Evolutionary conservation across 2,113 vertebrate species (phyloP).

Genomic region (Scortum barcoo): DNA sequence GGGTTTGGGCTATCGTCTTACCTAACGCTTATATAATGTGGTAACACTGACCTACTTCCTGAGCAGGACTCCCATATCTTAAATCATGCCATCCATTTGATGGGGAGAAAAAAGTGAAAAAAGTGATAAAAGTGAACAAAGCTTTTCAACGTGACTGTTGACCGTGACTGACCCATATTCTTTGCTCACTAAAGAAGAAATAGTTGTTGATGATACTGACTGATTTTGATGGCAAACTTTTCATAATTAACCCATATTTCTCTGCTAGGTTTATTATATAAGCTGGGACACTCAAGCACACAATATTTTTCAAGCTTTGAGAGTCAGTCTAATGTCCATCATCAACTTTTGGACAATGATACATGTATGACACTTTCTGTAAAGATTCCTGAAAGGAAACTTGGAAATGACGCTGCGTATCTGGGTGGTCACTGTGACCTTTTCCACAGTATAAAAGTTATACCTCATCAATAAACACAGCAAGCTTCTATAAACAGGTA

Average conservation of each 20-base stretch:
- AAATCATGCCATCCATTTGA: slow-evolving; percentile 44
- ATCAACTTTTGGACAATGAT: background rate
- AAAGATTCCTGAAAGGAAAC: background rate
- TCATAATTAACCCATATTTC: background rate
- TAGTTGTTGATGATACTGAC: background rate
- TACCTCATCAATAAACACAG: background rate
- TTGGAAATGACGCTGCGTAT: background rate
- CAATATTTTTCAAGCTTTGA: background rate
- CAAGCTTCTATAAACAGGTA: background rate
- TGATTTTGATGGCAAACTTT: background rate
- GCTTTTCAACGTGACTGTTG: slow-evolving; percentile 13
- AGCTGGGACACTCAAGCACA: rapidly evolving
- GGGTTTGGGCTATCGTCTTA: slow-evolving; percentile 63
- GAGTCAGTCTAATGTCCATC: background rate
- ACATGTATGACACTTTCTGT: background rate
- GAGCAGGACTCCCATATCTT: slow-evolving; percentile 13
- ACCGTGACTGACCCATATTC: slow-evolving; percentile 36
- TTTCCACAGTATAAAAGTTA: background rate
- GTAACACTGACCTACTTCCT: slow-evolving; percentile 73
- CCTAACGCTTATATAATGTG: slow-evolving; percentile 64
- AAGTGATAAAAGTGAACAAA: slow-evolving; percentile 29
- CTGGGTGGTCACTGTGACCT: background rate
- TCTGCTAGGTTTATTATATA: background rate
- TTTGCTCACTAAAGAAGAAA: background rate
- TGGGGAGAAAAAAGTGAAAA: background rate